Evolutionary conservation across 2,888 invertebrate species (phyloP).

Genomic region (Cyrtodaria siliqua): DNA sequence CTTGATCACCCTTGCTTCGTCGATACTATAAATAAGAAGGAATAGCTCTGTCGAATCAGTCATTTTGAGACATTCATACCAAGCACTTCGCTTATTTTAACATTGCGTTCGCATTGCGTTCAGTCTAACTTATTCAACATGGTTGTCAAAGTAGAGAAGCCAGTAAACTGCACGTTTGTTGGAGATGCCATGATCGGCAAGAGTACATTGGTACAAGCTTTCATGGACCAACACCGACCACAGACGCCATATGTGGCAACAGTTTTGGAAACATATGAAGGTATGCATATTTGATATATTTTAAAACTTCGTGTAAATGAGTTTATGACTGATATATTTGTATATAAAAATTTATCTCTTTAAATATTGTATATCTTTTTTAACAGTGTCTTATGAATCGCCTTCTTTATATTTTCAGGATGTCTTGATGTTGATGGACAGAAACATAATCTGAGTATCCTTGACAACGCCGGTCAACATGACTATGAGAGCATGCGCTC

Average conservation of each 20-base stretch:
- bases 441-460: constrained; percentile 73
- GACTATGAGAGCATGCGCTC: constrained; percentile 73
- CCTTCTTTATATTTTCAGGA: constrained; percentile 60
- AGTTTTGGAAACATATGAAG: constrained; percentile 73
- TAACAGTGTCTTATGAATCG: constrained; percentile 16
- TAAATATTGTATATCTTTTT: too few relatives aligned
- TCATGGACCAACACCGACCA: constrained; percentile 62
- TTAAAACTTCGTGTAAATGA: neutral
- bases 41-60: too few relatives aligned
- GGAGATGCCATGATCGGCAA: constrained; percentile 80
- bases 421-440: constrained; percentile 72
- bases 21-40: too few relatives aligned
- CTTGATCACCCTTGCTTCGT: too few relatives aligned
- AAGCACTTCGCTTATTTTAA: too few relatives aligned
- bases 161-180: constrained; percentile 71
- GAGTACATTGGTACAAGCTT: constrained; percentile 71
- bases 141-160: constrained; percentile 64
- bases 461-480: constrained; percentile 78
- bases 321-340: too few relatives aligned
- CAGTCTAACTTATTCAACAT: constrained; percentile 16
- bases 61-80: too few relatives aligned
- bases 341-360: too few relatives aligned
- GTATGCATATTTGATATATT: constrained; percentile 48
- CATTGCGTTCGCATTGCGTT: too few relatives aligned
- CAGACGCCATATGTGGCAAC: constrained; percentile 68